phyloP scores from a whole-genome alignment of 2,113 vertebrate genomes.

The Microtus oregoni region DNA sequence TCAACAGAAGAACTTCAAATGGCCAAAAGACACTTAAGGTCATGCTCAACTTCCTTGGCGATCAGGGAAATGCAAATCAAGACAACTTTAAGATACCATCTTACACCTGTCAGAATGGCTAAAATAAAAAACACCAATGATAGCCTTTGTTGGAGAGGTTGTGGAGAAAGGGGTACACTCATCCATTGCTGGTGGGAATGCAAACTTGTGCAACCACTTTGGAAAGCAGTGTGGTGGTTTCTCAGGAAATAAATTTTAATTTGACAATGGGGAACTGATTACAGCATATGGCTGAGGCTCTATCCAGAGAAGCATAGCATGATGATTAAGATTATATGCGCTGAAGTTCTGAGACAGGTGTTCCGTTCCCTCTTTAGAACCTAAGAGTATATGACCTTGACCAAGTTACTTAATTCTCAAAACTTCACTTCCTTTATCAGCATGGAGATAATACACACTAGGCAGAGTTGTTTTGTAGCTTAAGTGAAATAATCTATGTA shows the following conservation, averaged over 20 bases:
- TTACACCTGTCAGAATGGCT: too few species aligned
- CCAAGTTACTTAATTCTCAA: conserved; percentile 36
- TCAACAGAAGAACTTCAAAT: too few species aligned
- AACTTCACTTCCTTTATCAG: conserved; percentile 51
- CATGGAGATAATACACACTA: not conserved
- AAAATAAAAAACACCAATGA: too few species aligned
- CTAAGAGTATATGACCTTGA: conserved; percentile 74
- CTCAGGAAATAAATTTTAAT: conserved; percentile 76
- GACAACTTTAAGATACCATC: too few species aligned
- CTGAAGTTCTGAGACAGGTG: conserved; percentile 69
- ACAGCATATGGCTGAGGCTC: conserved; percentile 58
- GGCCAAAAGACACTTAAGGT: too few species aligned
- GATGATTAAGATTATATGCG: conserved; percentile 64
- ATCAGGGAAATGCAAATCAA: too few species aligned
- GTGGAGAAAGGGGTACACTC: too few species aligned
- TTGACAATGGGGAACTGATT: conserved; percentile 77
- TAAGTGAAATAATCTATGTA: conserved; percentile 64
- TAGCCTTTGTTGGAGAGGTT: too few species aligned
- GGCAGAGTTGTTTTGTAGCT: conserved; percentile 44
- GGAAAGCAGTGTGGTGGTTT: too few species aligned
- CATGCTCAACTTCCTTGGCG: too few species aligned
- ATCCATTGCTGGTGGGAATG: too few species aligned
- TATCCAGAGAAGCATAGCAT: not conserved
- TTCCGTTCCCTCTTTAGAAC: conserved; percentile 59
- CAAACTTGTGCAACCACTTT: too few species aligned